Percentiles rank a stretch among this genome's conserved stretches.
Conservation (phyloP, 2,113 vertebrate species). For the Hemichromis elongatus region DNA sequence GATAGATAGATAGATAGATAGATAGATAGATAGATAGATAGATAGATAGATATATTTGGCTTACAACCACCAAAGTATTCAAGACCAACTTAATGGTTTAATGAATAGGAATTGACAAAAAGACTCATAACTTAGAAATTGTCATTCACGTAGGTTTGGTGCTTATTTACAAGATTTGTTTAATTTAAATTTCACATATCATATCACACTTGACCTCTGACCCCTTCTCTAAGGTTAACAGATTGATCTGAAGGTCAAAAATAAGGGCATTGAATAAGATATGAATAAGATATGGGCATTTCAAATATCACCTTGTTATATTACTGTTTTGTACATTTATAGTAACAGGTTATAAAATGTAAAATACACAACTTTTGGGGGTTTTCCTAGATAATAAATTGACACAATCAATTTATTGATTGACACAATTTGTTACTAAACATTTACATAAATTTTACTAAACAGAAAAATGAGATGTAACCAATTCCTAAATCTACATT, state of each 20-base stretch:
- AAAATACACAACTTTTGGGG: neutral
- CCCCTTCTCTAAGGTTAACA: neutral
- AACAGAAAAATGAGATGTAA: too few species aligned
- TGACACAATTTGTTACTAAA: too few species aligned
- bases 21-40: too few species aligned
- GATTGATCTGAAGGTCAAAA: neutral
- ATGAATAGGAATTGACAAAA: neutral
- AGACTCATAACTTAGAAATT: neutral
- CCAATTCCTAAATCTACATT: too few species aligned
- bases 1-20: too few species aligned
- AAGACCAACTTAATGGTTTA: neutral
- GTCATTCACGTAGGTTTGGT: neutral
- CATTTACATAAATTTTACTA: too few species aligned
- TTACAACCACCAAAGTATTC: neutral
- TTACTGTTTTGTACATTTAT: neutral
- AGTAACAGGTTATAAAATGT: neutral
- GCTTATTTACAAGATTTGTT: neutral
- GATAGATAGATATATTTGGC: too few species aligned
- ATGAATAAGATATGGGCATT: neutral
- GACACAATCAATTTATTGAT: too few species aligned
- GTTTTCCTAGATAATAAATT: neutral
- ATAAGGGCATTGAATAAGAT: neutral
- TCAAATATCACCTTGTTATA: neutral
- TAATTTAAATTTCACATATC: neutral
- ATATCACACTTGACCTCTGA: neutral